phyloP scores from a whole-genome alignment of 2,113 vertebrate species.

The Camelus dromedarius region DNA sequence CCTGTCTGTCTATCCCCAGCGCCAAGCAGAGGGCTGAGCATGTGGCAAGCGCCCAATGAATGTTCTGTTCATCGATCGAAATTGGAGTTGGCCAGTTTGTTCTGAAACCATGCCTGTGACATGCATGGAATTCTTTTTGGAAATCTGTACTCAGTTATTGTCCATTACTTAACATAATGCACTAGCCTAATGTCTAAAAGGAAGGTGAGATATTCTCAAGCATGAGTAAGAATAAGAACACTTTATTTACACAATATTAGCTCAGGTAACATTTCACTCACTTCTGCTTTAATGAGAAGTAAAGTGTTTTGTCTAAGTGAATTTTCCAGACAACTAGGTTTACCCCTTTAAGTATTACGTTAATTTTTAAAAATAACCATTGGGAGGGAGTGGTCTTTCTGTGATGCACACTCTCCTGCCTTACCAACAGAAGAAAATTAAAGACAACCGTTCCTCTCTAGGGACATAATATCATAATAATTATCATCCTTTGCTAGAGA shows the following conservation, averaged over 20 bases:
- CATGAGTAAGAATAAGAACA: neutral
- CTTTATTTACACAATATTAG: conserved; percentile 12
- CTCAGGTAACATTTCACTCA: neutral
- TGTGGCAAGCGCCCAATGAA: neutral
- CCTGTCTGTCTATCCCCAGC: neutral
- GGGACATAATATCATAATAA: neutral
- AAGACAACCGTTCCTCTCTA: neutral
- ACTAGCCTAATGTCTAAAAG: neutral
- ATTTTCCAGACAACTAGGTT: conserved; percentile 19
- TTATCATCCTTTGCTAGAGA: neutral
- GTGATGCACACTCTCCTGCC: neutral
- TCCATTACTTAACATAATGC: neutral
- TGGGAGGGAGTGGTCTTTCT: neutral
- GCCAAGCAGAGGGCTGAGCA: neutral
- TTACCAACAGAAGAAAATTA: neutral
- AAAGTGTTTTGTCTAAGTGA: neutral
- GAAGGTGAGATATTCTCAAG: neutral
- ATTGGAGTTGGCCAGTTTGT: neutral
- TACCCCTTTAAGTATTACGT: neutral
- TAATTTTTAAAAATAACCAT: neutral
- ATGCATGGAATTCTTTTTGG: neutral
- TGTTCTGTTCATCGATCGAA: neutral
- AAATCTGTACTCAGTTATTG: neutral
- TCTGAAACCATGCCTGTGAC: neutral
- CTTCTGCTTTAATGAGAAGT: neutral